Evolutionary conservation across 2,888 invertebrate species (phyloP).

Genomic region (Tetranychus truncatus): DNA sequence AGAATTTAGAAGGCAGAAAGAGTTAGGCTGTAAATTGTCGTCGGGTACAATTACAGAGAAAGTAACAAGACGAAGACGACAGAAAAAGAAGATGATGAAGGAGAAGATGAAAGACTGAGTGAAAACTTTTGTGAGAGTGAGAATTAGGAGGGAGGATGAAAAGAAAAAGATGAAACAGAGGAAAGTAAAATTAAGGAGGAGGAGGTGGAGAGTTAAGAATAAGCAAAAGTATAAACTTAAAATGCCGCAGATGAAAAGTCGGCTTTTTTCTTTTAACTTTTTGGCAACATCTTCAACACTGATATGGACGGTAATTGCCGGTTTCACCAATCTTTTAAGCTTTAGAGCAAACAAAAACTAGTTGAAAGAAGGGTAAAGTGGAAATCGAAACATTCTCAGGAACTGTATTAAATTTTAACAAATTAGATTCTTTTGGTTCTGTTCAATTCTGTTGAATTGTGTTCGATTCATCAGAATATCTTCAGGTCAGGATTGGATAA

Average conservation of each 20-base stretch:
- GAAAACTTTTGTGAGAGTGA: not conserved
- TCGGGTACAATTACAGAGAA: not conserved
- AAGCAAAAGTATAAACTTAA: not conserved
- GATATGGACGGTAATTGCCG: no score
- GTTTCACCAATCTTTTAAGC: no score
- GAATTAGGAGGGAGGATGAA: not conserved
- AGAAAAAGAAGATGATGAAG: not conserved
- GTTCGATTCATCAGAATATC: no score
- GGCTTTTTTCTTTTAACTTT: not conserved
- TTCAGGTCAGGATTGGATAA: no score
- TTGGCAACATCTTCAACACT: not conserved
- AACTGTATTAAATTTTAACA: no score
- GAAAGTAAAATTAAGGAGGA: not conserved
- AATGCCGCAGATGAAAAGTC: not conserved
- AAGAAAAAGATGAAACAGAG: conserved; percentile 1
- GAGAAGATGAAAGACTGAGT: not conserved
- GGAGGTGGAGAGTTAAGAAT: not conserved
- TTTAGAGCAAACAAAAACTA: no score
- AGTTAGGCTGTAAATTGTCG: no score
- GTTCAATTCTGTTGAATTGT: no score
- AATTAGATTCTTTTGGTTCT: no score
- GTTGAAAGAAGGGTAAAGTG: no score
- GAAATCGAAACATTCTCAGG: no score
- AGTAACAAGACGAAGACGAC: not conserved
- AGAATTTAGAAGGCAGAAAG: not conserved